Conservation (phyloP, 2,797 vertebrate species). For the Sylvilagus floridanus region DNA sequence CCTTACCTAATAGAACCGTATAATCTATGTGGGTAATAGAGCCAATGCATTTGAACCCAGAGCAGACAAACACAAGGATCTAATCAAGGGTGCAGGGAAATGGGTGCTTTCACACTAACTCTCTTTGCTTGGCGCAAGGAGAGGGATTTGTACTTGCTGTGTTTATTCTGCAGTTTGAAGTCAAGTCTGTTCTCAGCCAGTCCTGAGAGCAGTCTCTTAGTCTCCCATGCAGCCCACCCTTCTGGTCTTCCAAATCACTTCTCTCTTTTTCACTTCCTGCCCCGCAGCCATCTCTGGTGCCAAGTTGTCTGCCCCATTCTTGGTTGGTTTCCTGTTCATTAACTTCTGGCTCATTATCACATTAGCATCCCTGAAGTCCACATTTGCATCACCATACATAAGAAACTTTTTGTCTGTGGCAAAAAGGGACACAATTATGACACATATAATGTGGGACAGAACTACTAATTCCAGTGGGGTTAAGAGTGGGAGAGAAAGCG, state of each 20-base stretch:
- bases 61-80: conserved; percentile 21
- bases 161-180: neutral
- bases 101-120: neutral
- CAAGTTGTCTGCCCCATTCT: conserved; percentile 76
- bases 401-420: conserved; percentile 69
- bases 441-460: conserved; percentile 57
- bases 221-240: neutral
- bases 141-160: neutral
- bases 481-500: conserved; percentile 66
- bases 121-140: neutral
- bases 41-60: neutral
- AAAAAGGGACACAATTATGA: conserved; percentile 43
- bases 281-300: conserved; percentile 69
- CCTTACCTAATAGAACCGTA: neutral
- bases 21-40: neutral
- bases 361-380: conserved; percentile 65
- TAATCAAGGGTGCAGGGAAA: neutral
- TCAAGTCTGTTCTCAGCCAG: neutral
- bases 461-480: conserved; percentile 49
- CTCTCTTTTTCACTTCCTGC: conserved; percentile 65
- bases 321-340: conserved; percentile 80
- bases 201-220: neutral
- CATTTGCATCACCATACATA: conserved; percentile 79
- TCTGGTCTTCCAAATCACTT: conserved; percentile 14
- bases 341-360: conserved; percentile 75